These are phyloP conservation scores for Sceloporus tristichus DNA, from an alignment of 2,113 vertebrate species.

Conservation along the genomic window DNA sequence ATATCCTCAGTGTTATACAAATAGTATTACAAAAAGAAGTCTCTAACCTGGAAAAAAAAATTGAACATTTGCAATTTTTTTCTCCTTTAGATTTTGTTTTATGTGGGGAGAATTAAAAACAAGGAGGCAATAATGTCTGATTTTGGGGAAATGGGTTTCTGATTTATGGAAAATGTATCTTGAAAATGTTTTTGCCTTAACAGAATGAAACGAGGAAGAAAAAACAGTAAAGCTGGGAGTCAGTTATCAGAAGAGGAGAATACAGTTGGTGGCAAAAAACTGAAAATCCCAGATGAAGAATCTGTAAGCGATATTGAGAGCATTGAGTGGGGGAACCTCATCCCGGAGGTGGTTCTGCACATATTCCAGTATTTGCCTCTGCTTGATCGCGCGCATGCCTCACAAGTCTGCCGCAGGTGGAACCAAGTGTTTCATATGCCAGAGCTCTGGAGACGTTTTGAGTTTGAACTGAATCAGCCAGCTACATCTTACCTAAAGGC, in stretches of 20 bases:
- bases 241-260: constrained; percentile 75
- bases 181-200: constrained; percentile 22
- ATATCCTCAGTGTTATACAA: not conserved
- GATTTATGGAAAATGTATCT: not conserved
- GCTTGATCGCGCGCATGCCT: constrained; percentile 92
- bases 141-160: not conserved
- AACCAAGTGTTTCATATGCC: constrained; percentile 98
- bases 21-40: not conserved
- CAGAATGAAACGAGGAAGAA: constrained; percentile 93
- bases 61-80: not conserved
- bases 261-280: constrained; percentile 81
- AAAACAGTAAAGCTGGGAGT: constrained; percentile 74
- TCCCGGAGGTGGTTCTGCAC: constrained; percentile 93
- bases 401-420: constrained; percentile 93
- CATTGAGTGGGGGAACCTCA: constrained; percentile 87
- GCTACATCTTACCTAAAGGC: constrained; percentile 95
- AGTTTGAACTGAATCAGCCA: constrained; percentile 96
- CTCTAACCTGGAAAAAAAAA: too few relatives aligned
- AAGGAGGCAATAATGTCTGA: too few relatives aligned
- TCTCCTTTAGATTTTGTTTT: not conserved
- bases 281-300: constrained; percentile 70
- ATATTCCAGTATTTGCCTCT: constrained; percentile 94
- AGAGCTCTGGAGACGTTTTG: constrained; percentile 96
- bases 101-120: not conserved
- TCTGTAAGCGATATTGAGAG: constrained; percentile 35